Conservation (phyloP, 2,113 vertebrate genomes). For the Neogale vison region DNA sequence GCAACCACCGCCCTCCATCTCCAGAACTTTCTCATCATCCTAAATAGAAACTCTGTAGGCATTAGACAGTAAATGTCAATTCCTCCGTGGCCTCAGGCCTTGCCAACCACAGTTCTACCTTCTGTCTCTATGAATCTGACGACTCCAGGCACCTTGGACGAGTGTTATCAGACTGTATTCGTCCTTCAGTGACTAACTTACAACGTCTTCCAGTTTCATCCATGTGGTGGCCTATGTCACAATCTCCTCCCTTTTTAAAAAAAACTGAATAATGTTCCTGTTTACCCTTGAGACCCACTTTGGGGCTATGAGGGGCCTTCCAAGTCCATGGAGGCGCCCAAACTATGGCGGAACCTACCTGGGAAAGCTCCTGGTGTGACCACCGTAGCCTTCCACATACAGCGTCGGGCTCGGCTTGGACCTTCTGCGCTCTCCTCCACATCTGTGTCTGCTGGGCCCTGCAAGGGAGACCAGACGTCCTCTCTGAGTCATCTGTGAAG, state of each 20-base stretch:
- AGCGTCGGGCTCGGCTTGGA: background rate
- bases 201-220: background rate
- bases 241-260: background rate
- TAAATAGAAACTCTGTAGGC: background rate
- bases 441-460: background rate
- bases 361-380: background rate
- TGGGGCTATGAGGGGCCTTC: background rate
- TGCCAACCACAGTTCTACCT: background rate
- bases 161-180: no score
- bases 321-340: background rate
- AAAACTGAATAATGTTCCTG: background rate
- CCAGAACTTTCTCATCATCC: background rate
- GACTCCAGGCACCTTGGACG: rapidly evolving
- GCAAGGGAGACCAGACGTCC: background rate
- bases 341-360: background rate
- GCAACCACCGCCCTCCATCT: background rate
- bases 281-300: background rate
- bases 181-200: background rate
- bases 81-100: background rate
- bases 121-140: background rate
- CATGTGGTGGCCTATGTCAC: no score
- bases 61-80: background rate
- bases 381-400: rapidly evolving
- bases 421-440: background rate
- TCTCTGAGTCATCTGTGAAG: background rate